Percentiles rank a stretch among this genome's conserved stretches.
Evolutionary conservation across 2,888 invertebrate species (phyloP).

Genomic region (Mimas tiliae): DNA sequence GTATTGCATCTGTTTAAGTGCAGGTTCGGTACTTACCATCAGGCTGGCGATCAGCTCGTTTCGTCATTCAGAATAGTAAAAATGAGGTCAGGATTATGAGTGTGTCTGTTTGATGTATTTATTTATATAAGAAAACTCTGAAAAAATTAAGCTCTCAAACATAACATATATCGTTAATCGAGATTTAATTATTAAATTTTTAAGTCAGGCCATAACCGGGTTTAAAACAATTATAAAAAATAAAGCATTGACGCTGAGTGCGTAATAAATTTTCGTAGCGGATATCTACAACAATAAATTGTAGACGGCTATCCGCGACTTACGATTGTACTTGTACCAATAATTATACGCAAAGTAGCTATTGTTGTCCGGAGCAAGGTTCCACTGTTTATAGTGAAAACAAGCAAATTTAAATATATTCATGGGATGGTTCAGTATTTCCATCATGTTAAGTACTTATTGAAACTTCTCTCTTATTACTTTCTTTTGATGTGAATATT

Average conservation of each 20-base stretch:
- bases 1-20: too few species aligned
- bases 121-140: too few species aligned
- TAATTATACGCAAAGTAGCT: slow-evolving; percentile 15
- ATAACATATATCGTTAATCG: too few species aligned
- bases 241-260: not conserved
- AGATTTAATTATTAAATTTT: too few species aligned
- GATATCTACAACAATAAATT: not conserved
- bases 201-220: too few species aligned
- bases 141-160: too few species aligned
- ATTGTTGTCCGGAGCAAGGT: slow-evolving; percentile 3
- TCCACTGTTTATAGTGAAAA: slow-evolving; percentile 14
- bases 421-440: slow-evolving; percentile 15
- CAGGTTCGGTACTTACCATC: too few species aligned
- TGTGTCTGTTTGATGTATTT: too few species aligned
- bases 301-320: not conserved
- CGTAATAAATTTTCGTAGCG: not conserved
- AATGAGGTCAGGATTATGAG: too few species aligned
- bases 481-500: not conserved
- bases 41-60: too few species aligned
- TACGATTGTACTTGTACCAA: not conserved
- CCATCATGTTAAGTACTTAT: not conserved
- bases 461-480: not conserved
- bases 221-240: not conserved
- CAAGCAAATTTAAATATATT: slow-evolving; percentile 21
- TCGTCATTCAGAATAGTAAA: too few species aligned